Evolutionary conservation across 1,140 invertebrate species (phyloP), one percentile per base, ranked within the genome.

Genomic region (Apolygus lucorum): DNA sequence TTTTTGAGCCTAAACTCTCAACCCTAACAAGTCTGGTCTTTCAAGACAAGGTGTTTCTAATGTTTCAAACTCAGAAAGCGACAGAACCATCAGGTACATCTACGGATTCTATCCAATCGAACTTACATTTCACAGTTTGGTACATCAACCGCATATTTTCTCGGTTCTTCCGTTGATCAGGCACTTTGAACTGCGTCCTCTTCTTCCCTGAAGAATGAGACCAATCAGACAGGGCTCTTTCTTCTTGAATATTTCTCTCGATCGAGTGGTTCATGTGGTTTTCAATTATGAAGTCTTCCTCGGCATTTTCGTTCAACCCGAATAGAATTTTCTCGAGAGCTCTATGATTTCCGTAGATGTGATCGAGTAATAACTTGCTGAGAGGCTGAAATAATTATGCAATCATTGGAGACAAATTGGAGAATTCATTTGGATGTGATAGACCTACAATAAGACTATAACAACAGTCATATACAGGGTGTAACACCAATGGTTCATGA

Each of bases 51-150:
- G n/a, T n/a, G n/a, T n/a, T n/a, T n/a, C n/a, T n/a, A n/a, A n/a
- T n/a, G n/a, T n/a, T n/a, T n/a, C n/a, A n/a, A n/a, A n/a, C n/a
- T n/a, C n/a, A n/a, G n/a, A n/a, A n/a, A n/a, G n/a, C n/a, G n/a
- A n/a, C n/a, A n/a, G n/a, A n/a, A n/a, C n/a, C n/a, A n/a, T n/a
- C n/a, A n/a, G n/a, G n/a, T n/a, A n/a, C n/a, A n/a, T n/a, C n/a
- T n/a, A n/a, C n/a, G n/a, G n/a, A n/a, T n/a, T n/a, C n/a, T n/a
- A n/a, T n/a, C n/a, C n/a, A 42, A 42, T 42, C 34, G 34, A 59
- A 25, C 54, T 22, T 63, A 63, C 68, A 69, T 69, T 69, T 69
- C 1, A 69, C 62, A 8, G 68, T 69, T 11, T 69, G 68, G 49
- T 69, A 69, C 22, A 69, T 21, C 59, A 34, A 29, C 11, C 22